Conservation (phyloP, 1,140 invertebrate genomes). For the Metaphire vulgaris region DNA sequence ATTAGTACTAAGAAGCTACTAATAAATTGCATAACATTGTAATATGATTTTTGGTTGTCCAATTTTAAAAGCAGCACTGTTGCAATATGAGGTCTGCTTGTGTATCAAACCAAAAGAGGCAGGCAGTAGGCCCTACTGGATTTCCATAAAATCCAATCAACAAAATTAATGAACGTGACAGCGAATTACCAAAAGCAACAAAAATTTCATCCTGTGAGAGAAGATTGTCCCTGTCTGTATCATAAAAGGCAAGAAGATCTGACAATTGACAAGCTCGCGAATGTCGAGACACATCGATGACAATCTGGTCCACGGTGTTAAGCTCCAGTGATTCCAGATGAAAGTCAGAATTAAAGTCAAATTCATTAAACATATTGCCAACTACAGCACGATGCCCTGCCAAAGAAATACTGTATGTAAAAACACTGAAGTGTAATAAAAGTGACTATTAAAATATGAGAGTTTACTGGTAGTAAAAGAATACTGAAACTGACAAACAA, state of each 20-base stretch:
- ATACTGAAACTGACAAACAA: too few species aligned
- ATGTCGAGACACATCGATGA: conserved; percentile 59
- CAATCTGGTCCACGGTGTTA: conserved; percentile 56
- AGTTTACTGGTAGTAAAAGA: too few species aligned
- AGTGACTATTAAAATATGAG: too few species aligned
- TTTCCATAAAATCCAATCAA: neutral
- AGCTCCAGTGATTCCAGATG: conserved; percentile 63
- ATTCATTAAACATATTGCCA: conserved; percentile 71
- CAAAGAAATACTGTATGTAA: conserved; percentile 18
- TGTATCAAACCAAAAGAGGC: neutral
- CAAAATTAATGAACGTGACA: conserved; percentile 36
- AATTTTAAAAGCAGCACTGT: too few species aligned
- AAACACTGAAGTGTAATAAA: too few species aligned
- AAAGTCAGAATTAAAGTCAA: conserved; percentile 67
- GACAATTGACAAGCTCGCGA: conserved; percentile 62
- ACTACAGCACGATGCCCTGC: conserved; percentile 66
- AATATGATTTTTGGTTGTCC: too few species aligned
- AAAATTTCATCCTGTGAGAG: conserved; percentile 69
- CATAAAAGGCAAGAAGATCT: conserved; percentile 67
- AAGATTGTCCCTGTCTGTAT: conserved; percentile 59
- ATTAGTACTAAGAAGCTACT: neutral
- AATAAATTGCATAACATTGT: neutral
- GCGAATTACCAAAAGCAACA: conserved; percentile 69
- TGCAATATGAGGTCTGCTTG: too few species aligned
- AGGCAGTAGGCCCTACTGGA: neutral